These are phyloP conservation scores for Platysternon megacephalum DNA, from an alignment of 2,113 vertebrate genomes.

Conservation along the genomic window DNA sequence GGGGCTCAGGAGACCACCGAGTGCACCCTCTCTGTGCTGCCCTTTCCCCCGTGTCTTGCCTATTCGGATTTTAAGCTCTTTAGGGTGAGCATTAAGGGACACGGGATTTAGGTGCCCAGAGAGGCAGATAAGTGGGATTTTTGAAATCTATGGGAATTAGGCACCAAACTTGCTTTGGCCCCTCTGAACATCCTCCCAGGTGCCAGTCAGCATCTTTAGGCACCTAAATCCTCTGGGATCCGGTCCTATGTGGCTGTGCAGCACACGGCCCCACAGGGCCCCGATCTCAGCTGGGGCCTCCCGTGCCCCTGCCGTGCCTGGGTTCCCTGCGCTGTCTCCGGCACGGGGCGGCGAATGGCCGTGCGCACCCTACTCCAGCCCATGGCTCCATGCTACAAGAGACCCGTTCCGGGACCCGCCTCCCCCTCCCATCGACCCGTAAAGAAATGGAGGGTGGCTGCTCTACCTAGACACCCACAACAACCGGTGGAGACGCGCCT, in stretches of 20 bases:
- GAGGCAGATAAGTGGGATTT: neutral
- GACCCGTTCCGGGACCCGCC: neutral
- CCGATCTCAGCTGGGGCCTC: neutral
- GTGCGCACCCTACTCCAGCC: neutral
- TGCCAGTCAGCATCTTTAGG: conserved; percentile 21
- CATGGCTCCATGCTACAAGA: neutral
- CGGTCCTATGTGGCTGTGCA: neutral
- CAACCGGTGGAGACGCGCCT: too few relatives aligned
- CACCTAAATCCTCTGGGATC: neutral
- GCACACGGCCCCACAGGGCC: neutral
- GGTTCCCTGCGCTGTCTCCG: neutral
- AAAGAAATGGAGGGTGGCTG: neutral
- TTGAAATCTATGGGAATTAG: conserved; percentile 4
- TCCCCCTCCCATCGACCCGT: neutral
- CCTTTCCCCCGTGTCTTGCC: neutral
- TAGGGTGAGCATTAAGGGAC: neutral
- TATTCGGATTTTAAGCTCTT: neutral
- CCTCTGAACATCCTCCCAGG: conserved; percentile 3
- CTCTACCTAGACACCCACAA: neutral
- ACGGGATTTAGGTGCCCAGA: neutral
- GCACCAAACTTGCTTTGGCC: conserved; percentile 1
- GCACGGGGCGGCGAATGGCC: neutral
- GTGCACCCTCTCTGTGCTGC: neutral
- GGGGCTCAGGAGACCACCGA: neutral
- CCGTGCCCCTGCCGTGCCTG: neutral